These are phyloP conservation scores for Molossus alvarezi DNA, from an alignment of 2,797 vertebrate species.

Conservation along the genomic window DNA sequence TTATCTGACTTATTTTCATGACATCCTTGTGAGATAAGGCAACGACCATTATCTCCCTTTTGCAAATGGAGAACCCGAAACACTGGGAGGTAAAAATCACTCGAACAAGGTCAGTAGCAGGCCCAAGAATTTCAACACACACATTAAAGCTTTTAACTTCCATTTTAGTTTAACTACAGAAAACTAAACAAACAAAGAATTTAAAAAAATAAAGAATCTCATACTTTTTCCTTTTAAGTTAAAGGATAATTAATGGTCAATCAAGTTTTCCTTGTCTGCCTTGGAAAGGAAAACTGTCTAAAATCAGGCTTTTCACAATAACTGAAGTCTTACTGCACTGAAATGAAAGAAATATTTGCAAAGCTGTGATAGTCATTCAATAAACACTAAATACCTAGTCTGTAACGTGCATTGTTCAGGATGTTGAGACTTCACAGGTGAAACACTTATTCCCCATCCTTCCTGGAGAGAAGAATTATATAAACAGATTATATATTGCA, in stretches of 20 bases:
- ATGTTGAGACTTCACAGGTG: slow-evolving; percentile 54
- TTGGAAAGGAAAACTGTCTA: slow-evolving; percentile 16
- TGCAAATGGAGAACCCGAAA: slow-evolving; percentile 71
- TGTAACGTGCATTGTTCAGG: slow-evolving; percentile 9
- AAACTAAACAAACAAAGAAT: slow-evolving; percentile 70
- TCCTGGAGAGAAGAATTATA: slow-evolving; percentile 8
- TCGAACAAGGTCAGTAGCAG: slow-evolving; percentile 65
- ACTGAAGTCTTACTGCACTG: background rate
- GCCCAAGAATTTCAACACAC: slow-evolving; percentile 59
- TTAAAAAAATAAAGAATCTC: slow-evolving; percentile 39
- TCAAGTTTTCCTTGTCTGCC: background rate
- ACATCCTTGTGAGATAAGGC: slow-evolving; percentile 76
- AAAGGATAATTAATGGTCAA: slow-evolving; percentile 35
- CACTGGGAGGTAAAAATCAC: slow-evolving; percentile 75
- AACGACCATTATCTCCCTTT: slow-evolving; percentile 76
- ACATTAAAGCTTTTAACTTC: slow-evolving; percentile 57
- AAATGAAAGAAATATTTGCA: slow-evolving; percentile 19
- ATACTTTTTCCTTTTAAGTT: slow-evolving; percentile 55
- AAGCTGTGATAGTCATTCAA: slow-evolving; percentile 57
- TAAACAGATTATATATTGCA: background rate
- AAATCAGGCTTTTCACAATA: slow-evolving; percentile 55
- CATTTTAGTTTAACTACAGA: slow-evolving; percentile 60
- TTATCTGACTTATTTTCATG: slow-evolving; percentile 81
- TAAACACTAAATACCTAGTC: background rate
- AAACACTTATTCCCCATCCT: slow-evolving; percentile 18